Evolutionary conservation across 2,797 vertebrate species (phyloP).

Genomic region (Falco rusticolus): DNA sequence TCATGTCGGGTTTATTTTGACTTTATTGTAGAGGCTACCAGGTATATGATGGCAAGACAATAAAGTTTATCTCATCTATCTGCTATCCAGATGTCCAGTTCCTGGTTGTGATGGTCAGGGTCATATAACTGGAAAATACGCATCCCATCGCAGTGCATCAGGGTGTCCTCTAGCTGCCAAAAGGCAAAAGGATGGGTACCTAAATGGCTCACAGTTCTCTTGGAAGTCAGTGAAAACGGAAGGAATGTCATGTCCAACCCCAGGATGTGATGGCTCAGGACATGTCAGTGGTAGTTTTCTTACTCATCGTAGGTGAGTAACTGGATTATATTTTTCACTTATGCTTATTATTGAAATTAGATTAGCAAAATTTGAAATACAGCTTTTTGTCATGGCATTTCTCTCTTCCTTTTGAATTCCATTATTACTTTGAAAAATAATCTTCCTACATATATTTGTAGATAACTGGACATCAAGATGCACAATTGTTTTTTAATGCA

Average conservation of each 20-base stretch:
- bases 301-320: constrained; percentile 95
- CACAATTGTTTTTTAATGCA: neutral
- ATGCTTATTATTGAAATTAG: neutral
- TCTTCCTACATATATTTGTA: neutral
- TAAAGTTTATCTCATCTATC: constrained; percentile 61
- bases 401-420: neutral
- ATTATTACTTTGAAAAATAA: neutral
- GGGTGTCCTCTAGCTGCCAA: constrained; percentile 97
- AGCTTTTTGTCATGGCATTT: neutral
- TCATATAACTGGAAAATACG: constrained; percentile 97
- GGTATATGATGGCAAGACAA: constrained; percentile 20
- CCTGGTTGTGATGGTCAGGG: constrained; percentile 98
- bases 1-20: constrained; percentile 15
- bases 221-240: constrained; percentile 99
- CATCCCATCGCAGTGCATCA: constrained; percentile 95
- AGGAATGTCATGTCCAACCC: constrained; percentile 97
- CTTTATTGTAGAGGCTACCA: constrained; percentile 23
- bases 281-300: constrained; percentile 98
- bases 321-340: neutral
- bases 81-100: constrained; percentile 90
- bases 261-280: constrained; percentile 96
- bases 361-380: neutral
- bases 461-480: neutral
- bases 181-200: constrained; percentile 95
- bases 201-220: constrained; percentile 96